Evolutionary conservation across 2,797 vertebrate genomes (phyloP).

Genomic region (Tapera naevia): DNA sequence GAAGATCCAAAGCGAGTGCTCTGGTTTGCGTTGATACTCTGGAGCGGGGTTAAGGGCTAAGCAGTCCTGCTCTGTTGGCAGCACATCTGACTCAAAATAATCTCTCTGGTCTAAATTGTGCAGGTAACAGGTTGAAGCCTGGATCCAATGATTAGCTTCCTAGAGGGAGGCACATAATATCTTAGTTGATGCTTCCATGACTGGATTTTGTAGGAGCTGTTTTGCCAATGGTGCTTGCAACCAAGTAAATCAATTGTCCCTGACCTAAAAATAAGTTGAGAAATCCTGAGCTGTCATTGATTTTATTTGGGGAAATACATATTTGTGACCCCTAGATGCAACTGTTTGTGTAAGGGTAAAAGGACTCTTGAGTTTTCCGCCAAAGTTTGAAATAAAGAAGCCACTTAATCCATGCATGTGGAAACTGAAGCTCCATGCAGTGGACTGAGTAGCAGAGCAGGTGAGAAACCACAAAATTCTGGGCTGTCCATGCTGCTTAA

Average conservation of each 20-base stretch:
- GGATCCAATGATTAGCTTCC: neutral
- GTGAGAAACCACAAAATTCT: neutral
- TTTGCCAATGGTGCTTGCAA: neutral
- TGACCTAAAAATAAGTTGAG: neutral
- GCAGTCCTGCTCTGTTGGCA: neutral
- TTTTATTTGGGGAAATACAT: neutral
- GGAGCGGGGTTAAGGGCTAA: neutral
- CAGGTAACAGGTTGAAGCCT: neutral
- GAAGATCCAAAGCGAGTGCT: neutral
- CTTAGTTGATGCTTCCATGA: neutral
- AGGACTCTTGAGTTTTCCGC: neutral
- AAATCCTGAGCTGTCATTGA: neutral
- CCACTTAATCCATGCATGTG: neutral
- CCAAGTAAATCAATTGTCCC: neutral
- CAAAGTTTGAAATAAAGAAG: neutral
- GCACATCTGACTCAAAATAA: neutral
- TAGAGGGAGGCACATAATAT: neutral
- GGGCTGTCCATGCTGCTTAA: neutral
- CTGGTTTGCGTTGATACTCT: neutral
- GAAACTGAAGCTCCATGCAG: neutral
- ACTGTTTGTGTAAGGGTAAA: neutral
- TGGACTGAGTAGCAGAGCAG: neutral
- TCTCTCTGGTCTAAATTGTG: neutral
- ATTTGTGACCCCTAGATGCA: neutral
- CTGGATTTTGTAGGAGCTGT: neutral